Evolutionary conservation across 2,888 invertebrate species (phyloP), one percentile per base, ranked within the genome.

Genomic region (Syrphus vitripennis): DNA sequence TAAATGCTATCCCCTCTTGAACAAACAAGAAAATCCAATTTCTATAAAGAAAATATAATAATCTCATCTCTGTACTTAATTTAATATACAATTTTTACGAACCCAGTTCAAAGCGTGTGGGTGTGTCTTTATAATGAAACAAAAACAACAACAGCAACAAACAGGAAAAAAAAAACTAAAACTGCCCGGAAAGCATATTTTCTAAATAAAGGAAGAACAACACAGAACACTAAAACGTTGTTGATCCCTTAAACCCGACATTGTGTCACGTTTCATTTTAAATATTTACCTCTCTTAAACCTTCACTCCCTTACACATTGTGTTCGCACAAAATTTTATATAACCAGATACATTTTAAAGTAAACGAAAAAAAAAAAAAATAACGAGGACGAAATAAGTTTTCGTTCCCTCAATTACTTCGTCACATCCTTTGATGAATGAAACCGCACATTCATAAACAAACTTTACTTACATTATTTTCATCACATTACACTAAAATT

Each of bases 361-460:
- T 14, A 40, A 34, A 45, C 12, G 9, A 40, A 24, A 65, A 42
- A 59, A 12, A 26, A 26, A 53, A 53, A 26, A 53, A 2, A 7
- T 19, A 7, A 34, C 21, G 7, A 48, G 37, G 53, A 42, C 42
- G 14, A 50, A 34, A 37, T 26, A 65, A 40, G 26, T 74, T 69
- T 61, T 42, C 29, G 9, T 45, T 45, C 14, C 45, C 63, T 48
- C 76, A 82, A 76, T 76, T 71, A 65, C 76, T 75, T 71, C 55
- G 76, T 76, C 78, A 42, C 53, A 61, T 69, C 72, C 72, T 78
- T 78, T 50, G 78, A 83, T 83, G 78, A 83, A 83, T 83, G 83
- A 83, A 83, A 83, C 61, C 72, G 50, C 78, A 84, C 72, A 79
- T 65, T 45, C 63, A 65, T 65, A 65, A 29, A 6, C 26, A 59